These are phyloP conservation scores for Crotalus horridus DNA, from an alignment of 2,113 vertebrate species.

Conservation along the genomic window DNA sequence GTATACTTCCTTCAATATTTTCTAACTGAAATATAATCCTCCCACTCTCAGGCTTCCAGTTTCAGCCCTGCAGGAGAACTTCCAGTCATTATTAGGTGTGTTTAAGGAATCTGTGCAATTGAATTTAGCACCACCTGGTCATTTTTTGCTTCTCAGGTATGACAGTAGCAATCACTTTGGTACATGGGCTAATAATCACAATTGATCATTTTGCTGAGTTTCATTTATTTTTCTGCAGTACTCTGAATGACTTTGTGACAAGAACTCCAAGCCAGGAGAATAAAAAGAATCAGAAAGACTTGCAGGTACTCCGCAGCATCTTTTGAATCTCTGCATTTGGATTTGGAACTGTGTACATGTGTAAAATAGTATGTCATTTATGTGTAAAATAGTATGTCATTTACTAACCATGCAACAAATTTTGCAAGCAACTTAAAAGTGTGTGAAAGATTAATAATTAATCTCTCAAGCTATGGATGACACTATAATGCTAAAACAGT, in stretches of 20 bases:
- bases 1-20: neutral
- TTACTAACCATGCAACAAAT: neutral
- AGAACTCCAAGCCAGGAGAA: slow-evolving; percentile 87
- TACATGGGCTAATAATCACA: neutral
- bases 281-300: slow-evolving; percentile 90
- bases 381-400: neutral
- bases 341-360: neutral
- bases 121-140: slow-evolving; percentile 88
- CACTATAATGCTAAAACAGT: neutral
- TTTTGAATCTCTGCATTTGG: neutral
- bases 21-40: neutral
- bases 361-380: neutral
- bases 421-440: neutral
- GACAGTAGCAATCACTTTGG: rapidly evolving
- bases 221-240: slow-evolving; percentile 69
- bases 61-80: slow-evolving; percentile 83
- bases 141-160: slow-evolving; percentile 93
- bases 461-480: neutral
- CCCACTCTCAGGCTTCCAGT: slow-evolving; percentile 72
- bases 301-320: slow-evolving; percentile 77
- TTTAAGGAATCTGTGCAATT: slow-evolving; percentile 90
- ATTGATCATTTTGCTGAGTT: slow-evolving; percentile 6
- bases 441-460: neutral
- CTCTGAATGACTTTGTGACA: slow-evolving; percentile 89
- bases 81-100: slow-evolving; percentile 80